Conservation (phyloP, 2,797 vertebrate genomes). For the Ctenosaura bakeri region DNA sequence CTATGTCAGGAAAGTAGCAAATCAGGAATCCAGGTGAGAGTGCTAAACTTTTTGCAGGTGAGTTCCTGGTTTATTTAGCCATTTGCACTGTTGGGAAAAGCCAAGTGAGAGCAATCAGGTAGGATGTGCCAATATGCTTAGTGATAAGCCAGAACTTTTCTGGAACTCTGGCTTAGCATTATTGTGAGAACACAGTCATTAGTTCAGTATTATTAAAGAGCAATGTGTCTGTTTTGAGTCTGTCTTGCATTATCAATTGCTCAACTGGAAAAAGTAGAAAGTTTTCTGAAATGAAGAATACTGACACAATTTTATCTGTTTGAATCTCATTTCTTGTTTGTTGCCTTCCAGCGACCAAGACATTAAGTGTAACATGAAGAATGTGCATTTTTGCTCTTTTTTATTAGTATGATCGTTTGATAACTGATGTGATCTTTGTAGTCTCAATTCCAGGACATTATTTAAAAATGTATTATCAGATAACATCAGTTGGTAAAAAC, state of each 20-base stretch:
- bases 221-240: background rate
- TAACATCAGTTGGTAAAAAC: constrained; percentile 21
- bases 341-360: background rate
- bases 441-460: background rate
- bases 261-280: background rate
- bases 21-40: background rate
- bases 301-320: background rate
- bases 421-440: background rate
- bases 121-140: background rate
- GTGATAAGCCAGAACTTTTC: background rate
- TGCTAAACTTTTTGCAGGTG: background rate
- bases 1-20: background rate
- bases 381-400: background rate
- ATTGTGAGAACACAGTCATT: background rate
- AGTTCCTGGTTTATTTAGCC: background rate
- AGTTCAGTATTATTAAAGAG: background rate
- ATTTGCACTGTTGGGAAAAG: background rate
- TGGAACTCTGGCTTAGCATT: background rate
- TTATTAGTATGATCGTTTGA: background rate
- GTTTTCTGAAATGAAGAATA: background rate
- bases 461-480: constrained; percentile 18
- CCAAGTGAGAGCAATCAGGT: background rate
- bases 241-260: background rate
- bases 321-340: background rate
- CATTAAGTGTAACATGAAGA: background rate